Evolutionary conservation across 2,888 invertebrate species (phyloP).

Genomic region (Galerucella calmariensis): DNA sequence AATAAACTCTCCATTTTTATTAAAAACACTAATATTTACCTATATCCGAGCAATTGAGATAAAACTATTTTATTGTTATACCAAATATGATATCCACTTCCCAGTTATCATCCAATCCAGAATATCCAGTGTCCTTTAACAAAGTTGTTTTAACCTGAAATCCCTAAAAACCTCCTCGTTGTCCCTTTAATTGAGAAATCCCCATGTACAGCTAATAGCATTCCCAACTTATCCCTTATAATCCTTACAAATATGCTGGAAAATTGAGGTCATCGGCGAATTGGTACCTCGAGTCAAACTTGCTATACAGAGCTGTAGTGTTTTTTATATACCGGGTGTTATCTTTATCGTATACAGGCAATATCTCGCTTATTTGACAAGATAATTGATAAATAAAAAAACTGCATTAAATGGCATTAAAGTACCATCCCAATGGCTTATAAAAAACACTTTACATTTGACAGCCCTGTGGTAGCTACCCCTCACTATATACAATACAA

Average conservation of each 20-base stretch:
- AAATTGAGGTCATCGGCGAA: conserved; percentile 2
- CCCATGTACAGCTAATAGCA: conserved; percentile 16
- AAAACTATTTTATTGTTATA: not conserved
- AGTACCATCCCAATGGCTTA: no score
- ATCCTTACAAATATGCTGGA: conserved; percentile 11
- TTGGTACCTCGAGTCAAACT: not conserved
- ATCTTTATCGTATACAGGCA: no score
- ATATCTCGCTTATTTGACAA: no score
- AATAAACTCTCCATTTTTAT: no score
- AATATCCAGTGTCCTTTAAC: not conserved
- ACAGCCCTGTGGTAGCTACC: no score
- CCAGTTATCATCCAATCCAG: not conserved
- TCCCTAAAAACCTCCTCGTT: not conserved
- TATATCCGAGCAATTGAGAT: no score
- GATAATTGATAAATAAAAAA: no score
- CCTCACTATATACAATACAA: no score
- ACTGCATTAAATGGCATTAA: no score
- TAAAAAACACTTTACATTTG: no score
- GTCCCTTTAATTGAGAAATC: not conserved
- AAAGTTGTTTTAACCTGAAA: not conserved
- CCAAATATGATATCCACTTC: not conserved
- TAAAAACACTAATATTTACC: no score
- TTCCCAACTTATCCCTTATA: conserved; percentile 16
- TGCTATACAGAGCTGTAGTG: not conserved
- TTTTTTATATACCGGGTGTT: not conserved